Percentiles rank a stretch among this genome's conserved stretches.
phyloP scores from a whole-genome alignment of 2,113 vertebrate genomes.

The Lepidothrix coronata region DNA sequence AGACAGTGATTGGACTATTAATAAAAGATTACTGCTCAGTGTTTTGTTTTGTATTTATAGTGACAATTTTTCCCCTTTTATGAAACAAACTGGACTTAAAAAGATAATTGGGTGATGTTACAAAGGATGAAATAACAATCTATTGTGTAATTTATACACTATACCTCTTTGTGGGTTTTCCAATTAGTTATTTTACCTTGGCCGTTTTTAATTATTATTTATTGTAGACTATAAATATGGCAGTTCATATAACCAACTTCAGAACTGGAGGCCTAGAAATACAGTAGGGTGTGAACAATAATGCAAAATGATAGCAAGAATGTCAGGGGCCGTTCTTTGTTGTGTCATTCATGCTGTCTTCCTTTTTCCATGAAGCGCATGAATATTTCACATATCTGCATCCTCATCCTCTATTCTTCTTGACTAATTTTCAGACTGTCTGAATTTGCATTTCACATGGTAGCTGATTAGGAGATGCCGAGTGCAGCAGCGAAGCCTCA shows the following conservation, averaged over 20 bases:
- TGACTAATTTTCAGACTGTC: constrained; percentile 99
- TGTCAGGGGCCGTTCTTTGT: constrained; percentile 98
- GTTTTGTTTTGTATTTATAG: constrained; percentile 7
- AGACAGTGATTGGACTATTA: constrained; percentile 23
- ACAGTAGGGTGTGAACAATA: constrained; percentile 91
- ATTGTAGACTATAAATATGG: constrained; percentile 61
- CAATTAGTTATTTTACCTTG: constrained; percentile 51
- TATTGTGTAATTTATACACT: constrained; percentile 2
- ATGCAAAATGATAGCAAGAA: constrained; percentile 82
- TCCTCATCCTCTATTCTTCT: constrained; percentile 90
- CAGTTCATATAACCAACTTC: constrained; percentile 69
- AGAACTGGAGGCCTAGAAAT: constrained; percentile 79
- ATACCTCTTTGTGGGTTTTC: constrained; percentile 24
- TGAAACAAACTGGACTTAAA: background rate
- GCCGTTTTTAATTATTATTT: constrained; percentile 74
- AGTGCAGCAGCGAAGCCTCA: constrained; percentile 85
- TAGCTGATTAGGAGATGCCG: constrained; percentile 88
- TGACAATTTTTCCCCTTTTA: background rate
- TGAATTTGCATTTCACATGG: constrained; percentile 98
- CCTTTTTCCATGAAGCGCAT: constrained; percentile 85
- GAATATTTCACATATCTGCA: constrained; percentile 99
- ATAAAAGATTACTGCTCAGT: constrained; percentile 32
- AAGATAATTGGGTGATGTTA: background rate
- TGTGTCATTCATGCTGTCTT: constrained; percentile 97
- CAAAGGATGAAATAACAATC: background rate